phyloP scores from a whole-genome alignment of 2,113 vertebrate genomes.

The Phrynocephalus versicolor region DNA sequence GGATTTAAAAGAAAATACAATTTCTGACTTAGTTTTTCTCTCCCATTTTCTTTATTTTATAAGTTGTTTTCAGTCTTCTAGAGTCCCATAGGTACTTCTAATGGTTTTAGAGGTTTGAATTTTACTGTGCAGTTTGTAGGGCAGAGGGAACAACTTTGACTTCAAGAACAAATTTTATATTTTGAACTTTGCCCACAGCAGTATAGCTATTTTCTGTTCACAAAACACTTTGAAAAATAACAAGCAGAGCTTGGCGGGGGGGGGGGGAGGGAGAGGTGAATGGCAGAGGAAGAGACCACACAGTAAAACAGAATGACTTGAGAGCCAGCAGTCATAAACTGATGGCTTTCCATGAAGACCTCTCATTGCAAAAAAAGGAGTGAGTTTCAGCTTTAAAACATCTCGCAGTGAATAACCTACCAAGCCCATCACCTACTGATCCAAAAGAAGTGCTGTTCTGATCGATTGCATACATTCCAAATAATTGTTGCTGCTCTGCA shows the following conservation, averaged over 20 bases:
- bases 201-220: neutral
- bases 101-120: neutral
- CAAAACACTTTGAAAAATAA: neutral
- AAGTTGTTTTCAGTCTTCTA: neutral
- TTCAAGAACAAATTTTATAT: neutral
- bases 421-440: neutral
- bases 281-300: fast-evolving
- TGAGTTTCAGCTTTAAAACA: constrained; percentile 2
- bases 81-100: neutral
- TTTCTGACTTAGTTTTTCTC: neutral
- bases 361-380: neutral
- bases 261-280: neutral
- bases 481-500: too few relatives aligned
- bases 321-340: neutral
- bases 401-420: neutral
- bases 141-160: neutral
- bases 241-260: neutral
- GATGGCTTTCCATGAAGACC: neutral
- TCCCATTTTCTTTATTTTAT: neutral
- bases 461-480: too few relatives aligned
- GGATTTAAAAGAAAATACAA: neutral
- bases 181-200: neutral
- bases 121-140: constrained; percentile 1
- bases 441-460: too few relatives aligned
- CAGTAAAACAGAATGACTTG: neutral